phyloP scores from a whole-genome alignment of 92 coral and sea anemone species.

The Zoanthus solanderi region DNA sequence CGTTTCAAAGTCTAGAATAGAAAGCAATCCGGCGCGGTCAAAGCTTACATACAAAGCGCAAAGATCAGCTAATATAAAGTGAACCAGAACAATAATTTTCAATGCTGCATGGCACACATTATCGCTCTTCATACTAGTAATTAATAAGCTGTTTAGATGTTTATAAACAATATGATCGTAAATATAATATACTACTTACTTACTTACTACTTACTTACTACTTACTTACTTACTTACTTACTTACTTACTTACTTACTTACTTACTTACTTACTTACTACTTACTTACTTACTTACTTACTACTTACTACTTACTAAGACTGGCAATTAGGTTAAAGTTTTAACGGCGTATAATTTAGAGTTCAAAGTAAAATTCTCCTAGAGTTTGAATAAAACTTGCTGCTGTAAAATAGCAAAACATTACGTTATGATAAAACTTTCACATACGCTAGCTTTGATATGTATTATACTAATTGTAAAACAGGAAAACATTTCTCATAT shows the following conservation, averaged over 20 bases:
- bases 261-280: too few species aligned
- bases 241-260: too few species aligned
- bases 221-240: too few species aligned
- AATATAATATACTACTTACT: constrained; percentile 10
- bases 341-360: not conserved
- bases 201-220: not conserved
- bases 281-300: too few species aligned
- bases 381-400: not conserved
- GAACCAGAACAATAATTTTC: too few species aligned
- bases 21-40: too few species aligned
- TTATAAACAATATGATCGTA: constrained; percentile 3
- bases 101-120: too few species aligned
- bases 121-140: too few species aligned
- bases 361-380: not conserved
- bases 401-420: not conserved
- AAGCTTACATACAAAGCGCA: too few species aligned
- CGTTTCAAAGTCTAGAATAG: too few species aligned
- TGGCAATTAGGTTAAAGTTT: not conserved
- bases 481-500: not conserved
- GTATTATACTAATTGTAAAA: not conserved
- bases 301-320: not conserved
- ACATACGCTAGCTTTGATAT: not conserved
- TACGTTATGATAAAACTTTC: not conserved
- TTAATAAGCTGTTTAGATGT: not conserved
- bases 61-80: too few species aligned